Evolutionary conservation across 2,888 invertebrate species (phyloP), one percentile per base, ranked within the genome.

Genomic region (Camponotus fellah): DNA sequence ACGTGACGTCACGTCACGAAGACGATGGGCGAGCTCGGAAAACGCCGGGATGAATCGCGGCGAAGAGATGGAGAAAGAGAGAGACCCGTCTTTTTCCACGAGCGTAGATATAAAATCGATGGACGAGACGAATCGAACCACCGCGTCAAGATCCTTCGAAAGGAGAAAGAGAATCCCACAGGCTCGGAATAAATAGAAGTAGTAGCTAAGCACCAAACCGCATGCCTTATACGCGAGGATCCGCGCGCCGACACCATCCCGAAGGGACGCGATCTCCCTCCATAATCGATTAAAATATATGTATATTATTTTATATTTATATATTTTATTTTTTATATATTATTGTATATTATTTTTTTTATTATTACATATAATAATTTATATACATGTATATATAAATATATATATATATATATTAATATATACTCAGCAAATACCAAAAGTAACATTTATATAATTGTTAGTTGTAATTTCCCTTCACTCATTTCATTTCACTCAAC

Each of bases 141-240:
- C 43, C 40, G 14, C 53, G 10, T 68, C 26, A 77, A 56, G 14
- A 34, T 40, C 34, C 12, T n/a, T 53, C 8, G 53, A 32, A 12
- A 40, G 26, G 3, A 26, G 12, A 10, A 49, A 37, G 21, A 82
- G 21, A 74, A 84, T 74, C 64, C 26, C 86, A 84, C 56, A 17
- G 80, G 86, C 85, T 87, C 87, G 83, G 81, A 83, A 83, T 83
- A 76, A 77, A 85, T 84, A 87, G 85, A 83, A 77, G 76, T 89
- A 90, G 88, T 88, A 88, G 87, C 90, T 89, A 89, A 91, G 89
- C 90, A 89, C 91, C 88, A 87, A 91, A 91, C 91, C 90, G 90
- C 89, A 91, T 92, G 92, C 92, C 92, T 92, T 92, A 92, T 87
- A 83, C 84, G 81, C 82, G 84, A 76, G 84, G 62, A 85, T 79